A percentile compares a stretch with the other conserved stretches of the same genome.
These are phyloP conservation scores for Eurytoma adleriae DNA, from an alignment of 2,888 invertebrate species.

Conservation along the genomic window DNA sequence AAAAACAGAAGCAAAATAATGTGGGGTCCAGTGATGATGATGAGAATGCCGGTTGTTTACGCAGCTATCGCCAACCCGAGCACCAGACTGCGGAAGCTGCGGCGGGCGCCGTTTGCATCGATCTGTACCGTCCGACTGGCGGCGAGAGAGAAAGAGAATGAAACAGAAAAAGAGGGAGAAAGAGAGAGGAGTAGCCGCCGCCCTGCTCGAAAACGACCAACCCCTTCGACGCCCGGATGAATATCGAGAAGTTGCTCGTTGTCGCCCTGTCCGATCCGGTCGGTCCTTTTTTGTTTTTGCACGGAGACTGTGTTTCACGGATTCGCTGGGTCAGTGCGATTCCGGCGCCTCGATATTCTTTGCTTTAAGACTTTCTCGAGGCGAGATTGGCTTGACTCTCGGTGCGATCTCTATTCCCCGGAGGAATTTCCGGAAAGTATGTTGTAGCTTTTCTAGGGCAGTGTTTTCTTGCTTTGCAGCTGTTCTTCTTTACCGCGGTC, in stretches of 20 bases:
- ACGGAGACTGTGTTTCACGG: no score
- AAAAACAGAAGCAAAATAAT: no score
- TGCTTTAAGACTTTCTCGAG: slow-evolving; percentile 2
- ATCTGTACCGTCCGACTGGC: slow-evolving; percentile 63
- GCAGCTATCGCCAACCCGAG: slow-evolving; percentile 56
- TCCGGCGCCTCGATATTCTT: no score
- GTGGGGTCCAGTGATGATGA: no score
- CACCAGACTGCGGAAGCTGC: slow-evolving; percentile 70
- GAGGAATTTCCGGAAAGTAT: no score
- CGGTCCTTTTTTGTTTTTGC: no score
- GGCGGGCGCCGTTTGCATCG: slow-evolving; percentile 73
- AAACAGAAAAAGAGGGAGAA: not conserved
- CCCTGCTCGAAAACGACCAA: slow-evolving; percentile 2
- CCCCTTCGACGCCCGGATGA: not conserved
- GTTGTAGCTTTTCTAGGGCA: no score
- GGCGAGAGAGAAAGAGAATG: not conserved
- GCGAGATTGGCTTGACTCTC: no score
- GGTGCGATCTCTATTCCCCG: no score
- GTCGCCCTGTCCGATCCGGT: not conserved
- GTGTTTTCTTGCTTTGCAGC: no score
- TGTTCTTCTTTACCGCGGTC: no score
- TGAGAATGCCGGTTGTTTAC: slow-evolving; percentile 55
- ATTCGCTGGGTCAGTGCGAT: no score
- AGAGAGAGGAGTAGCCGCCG: not conserved
- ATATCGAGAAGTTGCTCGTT: not conserved